Evolutionary conservation across 2,113 vertebrate genomes (phyloP), one percentile per base, ranked within the genome.

Genomic region (Ptilorrhoa leucosticta): DNA sequence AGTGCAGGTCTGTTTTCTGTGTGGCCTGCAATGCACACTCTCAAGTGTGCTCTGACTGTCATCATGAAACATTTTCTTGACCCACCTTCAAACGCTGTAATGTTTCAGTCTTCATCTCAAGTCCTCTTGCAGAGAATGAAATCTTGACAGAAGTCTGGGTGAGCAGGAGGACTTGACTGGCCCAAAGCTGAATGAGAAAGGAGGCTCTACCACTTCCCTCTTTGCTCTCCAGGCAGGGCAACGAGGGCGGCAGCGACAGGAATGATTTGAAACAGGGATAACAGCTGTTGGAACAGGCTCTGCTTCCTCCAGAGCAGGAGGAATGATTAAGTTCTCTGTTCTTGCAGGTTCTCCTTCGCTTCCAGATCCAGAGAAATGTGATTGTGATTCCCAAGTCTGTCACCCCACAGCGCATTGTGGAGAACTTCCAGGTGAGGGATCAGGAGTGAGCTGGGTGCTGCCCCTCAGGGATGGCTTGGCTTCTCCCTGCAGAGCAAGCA

Each of bases 381-480:
- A 91, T 99, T 11, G 99, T 98, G 88, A 99, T 99, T 94, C 99
- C 99, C 30, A 99, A 99, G 91, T 99, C 99, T 0, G 95, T 99
- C 94, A 99, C 98, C 2, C 98, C 98, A 0, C 88, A 97, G 30
- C 99, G 99, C 75, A 99, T 99, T 81, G 97, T 95, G 64, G 98
- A 99, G 97, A 99, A 99, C 91, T 98, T 98, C 73, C 90, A 99
- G 98, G 99, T 99, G 89, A 73, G 88, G 18, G 10, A 9, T 24
- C 2, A 23, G 4, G 5, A 57, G n/a, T 40, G 21, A 83, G 37
- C 13, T 56, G 47, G 9, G 15, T 17, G 23, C 24, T 64, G 70
- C 30, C 23, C 28, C 28, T 27, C 60, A n/a, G 42, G 63, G 37
- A 7, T 12, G 33, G 45, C 18, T 24, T 17, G 40, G 20, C 30